Evolutionary conservation across 2,888 invertebrate species (phyloP).

Genomic region (Tetragnatha montana): DNA sequence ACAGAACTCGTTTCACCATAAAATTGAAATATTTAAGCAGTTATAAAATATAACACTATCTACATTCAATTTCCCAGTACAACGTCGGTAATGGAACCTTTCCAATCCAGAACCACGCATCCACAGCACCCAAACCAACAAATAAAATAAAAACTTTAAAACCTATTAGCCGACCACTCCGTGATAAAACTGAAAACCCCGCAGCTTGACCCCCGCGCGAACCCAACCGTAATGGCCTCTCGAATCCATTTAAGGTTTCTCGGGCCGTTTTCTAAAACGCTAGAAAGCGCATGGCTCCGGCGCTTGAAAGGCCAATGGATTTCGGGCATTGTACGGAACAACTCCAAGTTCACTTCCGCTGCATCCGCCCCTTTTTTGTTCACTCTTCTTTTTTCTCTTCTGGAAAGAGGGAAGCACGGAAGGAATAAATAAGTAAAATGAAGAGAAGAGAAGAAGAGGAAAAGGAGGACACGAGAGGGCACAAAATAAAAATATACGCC

Average conservation of each 20-base stretch:
- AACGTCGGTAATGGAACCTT: too few relatives aligned
- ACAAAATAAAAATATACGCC: conserved; percentile 31
- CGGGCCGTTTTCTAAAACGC: neutral
- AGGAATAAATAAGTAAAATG: conserved; percentile 65
- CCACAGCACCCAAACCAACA: neutral
- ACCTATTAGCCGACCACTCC: neutral
- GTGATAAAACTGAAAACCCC: neutral
- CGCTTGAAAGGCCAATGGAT: conserved; percentile 25
- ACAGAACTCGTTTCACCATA: too few relatives aligned
- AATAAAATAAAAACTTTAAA: neutral
- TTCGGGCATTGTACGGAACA: conserved; percentile 11
- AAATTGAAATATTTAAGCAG: too few relatives aligned
- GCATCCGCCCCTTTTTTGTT: conserved; percentile 48
- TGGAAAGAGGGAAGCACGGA: conserved; percentile 20
- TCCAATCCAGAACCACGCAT: too few relatives aligned
- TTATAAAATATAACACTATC: too few relatives aligned
- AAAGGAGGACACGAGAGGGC: neutral
- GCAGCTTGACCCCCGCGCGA: neutral
- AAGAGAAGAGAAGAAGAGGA: conserved; percentile 25
- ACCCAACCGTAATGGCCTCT: neutral
- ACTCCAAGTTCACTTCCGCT: conserved; percentile 54
- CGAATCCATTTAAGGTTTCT: neutral
- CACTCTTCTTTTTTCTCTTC: conserved; percentile 21
- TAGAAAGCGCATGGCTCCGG: conserved; percentile 9
- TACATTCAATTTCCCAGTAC: too few relatives aligned